These are phyloP conservation scores for Macrocentrus cingulum DNA, from an alignment of 1,140 invertebrate genomes.

Conservation along the genomic window DNA sequence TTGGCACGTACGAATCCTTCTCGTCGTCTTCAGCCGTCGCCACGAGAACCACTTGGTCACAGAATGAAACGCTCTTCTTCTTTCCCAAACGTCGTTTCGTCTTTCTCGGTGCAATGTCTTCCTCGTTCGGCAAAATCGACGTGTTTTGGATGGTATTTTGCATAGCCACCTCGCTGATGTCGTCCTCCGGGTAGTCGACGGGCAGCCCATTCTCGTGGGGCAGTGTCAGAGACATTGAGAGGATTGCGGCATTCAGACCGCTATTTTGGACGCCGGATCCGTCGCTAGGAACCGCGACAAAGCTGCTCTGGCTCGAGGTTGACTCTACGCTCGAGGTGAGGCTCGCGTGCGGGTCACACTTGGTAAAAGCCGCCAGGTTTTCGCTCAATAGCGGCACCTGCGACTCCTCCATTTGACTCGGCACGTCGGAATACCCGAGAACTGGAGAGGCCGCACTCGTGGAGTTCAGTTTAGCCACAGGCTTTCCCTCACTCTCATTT, in stretches of 20 bases:
- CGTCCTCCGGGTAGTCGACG: constrained; percentile 54
- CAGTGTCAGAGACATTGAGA: constrained; percentile 53
- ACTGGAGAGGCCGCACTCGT: constrained; percentile 28
- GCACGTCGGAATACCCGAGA: constrained; percentile 29
- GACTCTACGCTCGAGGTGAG: constrained; percentile 43
- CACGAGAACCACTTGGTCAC: constrained; percentile 88
- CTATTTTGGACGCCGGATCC: constrained; percentile 36
- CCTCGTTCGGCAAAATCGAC: constrained; percentile 51
- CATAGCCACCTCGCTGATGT: constrained; percentile 57
- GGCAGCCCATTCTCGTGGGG: constrained; percentile 56
- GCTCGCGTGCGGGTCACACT: constrained; percentile 33
- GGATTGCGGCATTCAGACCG: constrained; percentile 47
- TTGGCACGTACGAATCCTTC: constrained; percentile 86
- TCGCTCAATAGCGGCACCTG: constrained; percentile 31
- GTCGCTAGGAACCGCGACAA: constrained; percentile 24
- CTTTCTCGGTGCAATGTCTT: constrained; percentile 50
- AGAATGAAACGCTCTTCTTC: constrained; percentile 93
- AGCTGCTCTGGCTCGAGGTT: constrained; percentile 42
- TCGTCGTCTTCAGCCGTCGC: constrained; percentile 89
- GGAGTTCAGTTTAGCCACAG: constrained; percentile 26
- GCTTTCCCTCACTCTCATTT: constrained; percentile 25
- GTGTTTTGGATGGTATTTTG: constrained; percentile 58
- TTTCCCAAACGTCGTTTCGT: constrained; percentile 65
- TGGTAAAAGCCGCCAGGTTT: constrained; percentile 30
- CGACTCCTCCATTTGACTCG: constrained; percentile 15